A percentile compares a stretch with the other conserved stretches of the same genome.
phyloP scores from a whole-genome alignment of 2,888 invertebrate genomes.

The Andrena camellia region DNA sequence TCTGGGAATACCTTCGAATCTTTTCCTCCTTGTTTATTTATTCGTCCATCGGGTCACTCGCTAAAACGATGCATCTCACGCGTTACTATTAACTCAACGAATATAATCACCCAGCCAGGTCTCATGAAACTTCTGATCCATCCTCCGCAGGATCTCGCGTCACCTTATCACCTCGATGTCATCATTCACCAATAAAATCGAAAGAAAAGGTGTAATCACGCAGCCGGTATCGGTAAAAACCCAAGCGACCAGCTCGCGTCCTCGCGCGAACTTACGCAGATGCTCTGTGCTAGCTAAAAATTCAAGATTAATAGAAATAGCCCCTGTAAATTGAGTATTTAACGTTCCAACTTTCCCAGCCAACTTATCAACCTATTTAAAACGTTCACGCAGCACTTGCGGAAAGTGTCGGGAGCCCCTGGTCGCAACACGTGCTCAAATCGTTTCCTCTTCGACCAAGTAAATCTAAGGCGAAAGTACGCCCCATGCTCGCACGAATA shows the following conservation, averaged over 20 bases:
- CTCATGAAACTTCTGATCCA: background rate
- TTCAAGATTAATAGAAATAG: background rate
- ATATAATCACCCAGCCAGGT: background rate
- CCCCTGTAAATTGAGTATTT: constrained; percentile 10
- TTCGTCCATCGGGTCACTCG: too few relatives aligned
- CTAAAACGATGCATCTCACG: background rate
- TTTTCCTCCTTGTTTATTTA: background rate
- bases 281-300: constrained; percentile 16
- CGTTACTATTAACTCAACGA: constrained; percentile 12
- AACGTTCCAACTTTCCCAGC: constrained; percentile 10
- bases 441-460: constrained; percentile 59
- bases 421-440: constrained; percentile 58
- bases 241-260: constrained; percentile 6
- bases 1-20: background rate
- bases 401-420: constrained; percentile 2
- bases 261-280: constrained; percentile 1
- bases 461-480: constrained; percentile 57
- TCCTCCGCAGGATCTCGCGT: background rate
- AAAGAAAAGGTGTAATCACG: background rate
- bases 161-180: constrained; percentile 1
- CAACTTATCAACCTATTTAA: background rate
- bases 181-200: background rate
- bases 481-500: constrained; percentile 42
- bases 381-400: constrained; percentile 21
- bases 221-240: constrained; percentile 27